Base-by-base conservation (phyloP, 2,797 vertebrate species). In the Intellagama lesueurii region DNA sequence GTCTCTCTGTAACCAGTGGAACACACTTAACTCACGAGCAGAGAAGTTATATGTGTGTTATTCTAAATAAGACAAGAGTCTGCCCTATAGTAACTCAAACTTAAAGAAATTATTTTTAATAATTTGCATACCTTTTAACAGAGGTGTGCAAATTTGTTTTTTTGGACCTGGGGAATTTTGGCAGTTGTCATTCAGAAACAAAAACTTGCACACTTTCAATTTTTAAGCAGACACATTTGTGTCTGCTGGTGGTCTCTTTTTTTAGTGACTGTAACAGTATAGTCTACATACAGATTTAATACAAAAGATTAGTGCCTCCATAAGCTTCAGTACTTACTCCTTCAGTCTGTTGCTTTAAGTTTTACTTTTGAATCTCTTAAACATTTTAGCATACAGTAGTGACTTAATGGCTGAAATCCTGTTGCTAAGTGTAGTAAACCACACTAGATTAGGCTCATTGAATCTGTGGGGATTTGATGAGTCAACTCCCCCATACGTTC, bases 251-350 rank as follows among this genome's bases (percentile, higher is more conserved):
- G 7, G 4, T 26, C 84, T 79, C 79, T 77, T 75, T 56, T 64
- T 92, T 92, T 3, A 85, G 0, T 88, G 32, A 52, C 83, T 22
- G 16, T 22, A 64, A 64, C 49, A 86, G 91, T 6, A 52, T 93
- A 88, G 7, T 77, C 86, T 19, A 12, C 72, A 82, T 86, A 91
- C 83, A 90, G 5, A 86, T 87, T 70, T 90, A 47, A 86, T 89
- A 88, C 90, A 30, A 2, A 90, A 44, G 12, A 14, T 24, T 52
- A 80, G 4, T 60, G 40, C 5, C 32, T 85, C 89, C 91, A 32
- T 2, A 87, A 44, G 5, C 22, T 32, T 26, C 32, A 72, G 35
- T n/a, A 76, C 16, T 40, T 44, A 76, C 35, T 40, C 16, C 60
- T 19, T 12, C 40, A 24, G 24, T 35, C 22, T 47, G 9, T 47